phyloP scores from a whole-genome alignment of 1,140 invertebrate genomes.

The Drosophila insularis region DNA sequence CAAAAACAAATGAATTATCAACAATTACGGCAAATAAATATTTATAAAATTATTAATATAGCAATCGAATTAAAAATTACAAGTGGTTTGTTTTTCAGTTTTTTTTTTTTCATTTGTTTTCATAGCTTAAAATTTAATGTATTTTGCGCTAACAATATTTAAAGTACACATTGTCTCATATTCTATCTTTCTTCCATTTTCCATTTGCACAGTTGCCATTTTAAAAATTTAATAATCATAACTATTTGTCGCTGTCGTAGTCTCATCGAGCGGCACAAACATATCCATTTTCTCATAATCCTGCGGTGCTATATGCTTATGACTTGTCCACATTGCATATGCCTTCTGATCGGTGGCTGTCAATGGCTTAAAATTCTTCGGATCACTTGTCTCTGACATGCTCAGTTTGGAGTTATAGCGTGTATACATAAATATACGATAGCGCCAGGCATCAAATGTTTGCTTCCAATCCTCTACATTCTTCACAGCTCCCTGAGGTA shows the following conservation, averaged over 20 bases:
- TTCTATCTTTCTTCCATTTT: conserved; percentile 30
- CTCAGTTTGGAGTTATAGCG: conserved; percentile 77
- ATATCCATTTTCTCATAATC: conserved; percentile 78
- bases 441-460: conserved; percentile 78
- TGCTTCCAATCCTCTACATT: conserved; percentile 81
- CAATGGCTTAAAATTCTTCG: conserved; percentile 76
- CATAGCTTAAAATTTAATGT: conserved; percentile 66
- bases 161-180: conserved; percentile 59
- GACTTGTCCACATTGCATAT: conserved; percentile 80
- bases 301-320: conserved; percentile 69
- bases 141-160: conserved; percentile 71
- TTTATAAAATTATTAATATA: conserved; percentile 5
- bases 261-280: conserved; percentile 68
- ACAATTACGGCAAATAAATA: not conserved
- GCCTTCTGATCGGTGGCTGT: conserved; percentile 77
- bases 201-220: conserved; percentile 36
- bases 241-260: conserved; percentile 60
- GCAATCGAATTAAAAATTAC: conserved; percentile 10
- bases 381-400: conserved; percentile 73
- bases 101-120: conserved; percentile 21
- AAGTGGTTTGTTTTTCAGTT: not conserved
- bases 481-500: conserved; percentile 76
- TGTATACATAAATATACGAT: conserved; percentile 80
- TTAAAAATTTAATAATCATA: conserved; percentile 61
- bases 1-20: not conserved